Evolutionary conservation across 1,140 invertebrate genomes (phyloP), one percentile per base, ranked within the genome.

Genomic region (Drosophila suzukii): DNA sequence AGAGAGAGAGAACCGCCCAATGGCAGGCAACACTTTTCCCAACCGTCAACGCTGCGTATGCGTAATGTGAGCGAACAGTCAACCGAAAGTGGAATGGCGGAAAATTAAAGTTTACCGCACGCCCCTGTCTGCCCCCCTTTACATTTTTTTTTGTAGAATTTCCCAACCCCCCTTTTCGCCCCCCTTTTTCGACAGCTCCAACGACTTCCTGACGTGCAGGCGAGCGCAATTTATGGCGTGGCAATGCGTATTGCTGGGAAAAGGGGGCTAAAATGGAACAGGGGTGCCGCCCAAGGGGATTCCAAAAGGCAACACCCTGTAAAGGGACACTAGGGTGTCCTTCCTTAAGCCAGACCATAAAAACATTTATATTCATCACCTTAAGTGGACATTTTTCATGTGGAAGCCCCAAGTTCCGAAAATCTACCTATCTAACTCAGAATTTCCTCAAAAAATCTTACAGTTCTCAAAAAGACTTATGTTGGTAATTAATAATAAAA

Each of bases 71-170:
- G 62, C 83, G 70, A 81, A 84, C 51, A n/a, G 17, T 43, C 60
- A 62, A 49, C 41, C 60, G 57, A 88, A 88, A 88, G 57, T 83
- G 74, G 81, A 81, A 89, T 81, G 81, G 46, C 70, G 74, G 77
- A 78, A 89, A 84, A 84, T 84, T 88, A 78, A 84, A 84, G 74
- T 78, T 81, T 66, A 27, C 43, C 49, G 58, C 60, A 49, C 49
- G 39, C 46, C 57, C 53, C 34, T 46, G 41, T 13, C 60, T 50
- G 47, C 46, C 44, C 30, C 13, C 12, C 32, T 17, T 20, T 50
- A 43, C 15, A 17, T 17, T 32, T 47, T 32, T 47, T 36, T 53
- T 24, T 36, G 13, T 15, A 27, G 12, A 12, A 24, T 49, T 34
- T 38, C 13, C 30, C 44, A 20, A 32, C 15, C 30, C 30, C 30